phyloP scores from a whole-genome alignment of 2,113 vertebrate species.

The Megaceryle torquata region DNA sequence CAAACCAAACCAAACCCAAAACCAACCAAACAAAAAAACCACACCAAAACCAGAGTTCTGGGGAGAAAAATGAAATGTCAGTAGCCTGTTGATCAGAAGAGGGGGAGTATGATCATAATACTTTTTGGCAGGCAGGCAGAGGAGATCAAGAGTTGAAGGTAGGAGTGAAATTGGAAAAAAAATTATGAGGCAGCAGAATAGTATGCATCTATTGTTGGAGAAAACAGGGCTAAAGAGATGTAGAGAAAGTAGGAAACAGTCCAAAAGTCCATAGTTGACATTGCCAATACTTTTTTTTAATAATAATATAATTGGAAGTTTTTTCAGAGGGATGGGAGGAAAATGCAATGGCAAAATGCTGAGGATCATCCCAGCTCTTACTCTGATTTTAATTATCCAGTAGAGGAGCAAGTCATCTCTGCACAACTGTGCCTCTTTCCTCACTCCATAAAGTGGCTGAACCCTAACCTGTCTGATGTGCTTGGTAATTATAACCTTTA shows the following conservation, averaged over 20 bases:
- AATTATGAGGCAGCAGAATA: too few species aligned
- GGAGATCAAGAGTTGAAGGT: not conserved
- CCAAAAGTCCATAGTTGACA: not conserved
- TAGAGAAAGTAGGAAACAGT: not conserved
- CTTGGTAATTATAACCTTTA: not conserved
- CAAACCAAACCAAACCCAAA: too few species aligned
- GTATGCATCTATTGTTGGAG: not conserved
- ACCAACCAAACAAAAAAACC: not conserved
- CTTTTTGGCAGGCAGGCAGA: not conserved
- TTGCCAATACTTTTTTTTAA: not conserved
- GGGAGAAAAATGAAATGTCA: not conserved
- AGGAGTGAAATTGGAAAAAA: not conserved
- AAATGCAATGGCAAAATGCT: not conserved
- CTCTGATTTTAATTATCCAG: not conserved
- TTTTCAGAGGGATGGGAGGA: not conserved
- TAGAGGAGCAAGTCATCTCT: not conserved
- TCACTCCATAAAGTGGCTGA: not conserved
- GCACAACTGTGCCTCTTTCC: not conserved
- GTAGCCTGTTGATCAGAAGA: not conserved
- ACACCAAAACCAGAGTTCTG: fast-evolving
- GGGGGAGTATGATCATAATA: not conserved
- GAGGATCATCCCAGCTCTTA: not conserved
- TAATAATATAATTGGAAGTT: not conserved
- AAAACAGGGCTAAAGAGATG: not conserved
- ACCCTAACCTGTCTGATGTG: not conserved